Evolutionary conservation across 2,797 vertebrate species (phyloP).

Genomic region (Delichon dasypus): DNA sequence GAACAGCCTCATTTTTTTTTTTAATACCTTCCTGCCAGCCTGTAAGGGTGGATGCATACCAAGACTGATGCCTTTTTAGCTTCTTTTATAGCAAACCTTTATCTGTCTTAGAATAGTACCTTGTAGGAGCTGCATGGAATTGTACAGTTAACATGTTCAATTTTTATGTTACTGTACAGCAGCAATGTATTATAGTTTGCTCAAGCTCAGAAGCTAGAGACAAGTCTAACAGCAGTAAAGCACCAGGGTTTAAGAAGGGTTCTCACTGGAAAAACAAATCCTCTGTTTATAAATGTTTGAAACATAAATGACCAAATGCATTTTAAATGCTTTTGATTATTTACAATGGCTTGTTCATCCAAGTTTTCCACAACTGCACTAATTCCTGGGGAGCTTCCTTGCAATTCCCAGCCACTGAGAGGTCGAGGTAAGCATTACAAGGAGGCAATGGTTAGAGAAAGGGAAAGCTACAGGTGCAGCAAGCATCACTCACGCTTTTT

Average conservation of each 20-base stretch:
- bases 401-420: neutral
- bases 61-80: neutral
- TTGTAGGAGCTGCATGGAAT: neutral
- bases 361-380: neutral
- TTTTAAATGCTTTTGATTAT: neutral
- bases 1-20: neutral
- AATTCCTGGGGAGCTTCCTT: neutral
- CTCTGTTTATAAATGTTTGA: neutral
- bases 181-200: neutral
- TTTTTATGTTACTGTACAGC: neutral
- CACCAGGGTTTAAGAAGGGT: neutral
- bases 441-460: neutral
- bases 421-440: neutral
- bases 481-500: neutral
- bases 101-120: accelerated
- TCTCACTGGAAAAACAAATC: neutral
- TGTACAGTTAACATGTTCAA: neutral
- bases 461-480: neutral
- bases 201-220: neutral
- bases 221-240: neutral
- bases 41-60: neutral
- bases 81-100: neutral
- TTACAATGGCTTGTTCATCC: neutral
- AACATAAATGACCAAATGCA: neutral
- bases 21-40: neutral